phyloP scores from a whole-genome alignment of 2,113 vertebrate species.

The Heliornis fulica region DNA sequence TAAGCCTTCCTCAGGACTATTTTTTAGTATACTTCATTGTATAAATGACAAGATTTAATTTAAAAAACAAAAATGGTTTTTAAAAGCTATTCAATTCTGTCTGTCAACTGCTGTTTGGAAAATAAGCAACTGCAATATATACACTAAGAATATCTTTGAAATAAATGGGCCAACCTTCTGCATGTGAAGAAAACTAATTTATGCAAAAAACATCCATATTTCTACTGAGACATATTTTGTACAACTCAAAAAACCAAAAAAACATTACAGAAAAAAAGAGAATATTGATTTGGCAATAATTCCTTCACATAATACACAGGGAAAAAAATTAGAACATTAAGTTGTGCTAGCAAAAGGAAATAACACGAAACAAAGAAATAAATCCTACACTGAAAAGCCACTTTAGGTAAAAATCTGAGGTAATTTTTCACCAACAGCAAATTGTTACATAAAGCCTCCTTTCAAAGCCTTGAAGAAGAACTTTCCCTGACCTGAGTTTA shows the following conservation, averaged over 20 bases:
- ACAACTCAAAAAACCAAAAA: conserved; percentile 52
- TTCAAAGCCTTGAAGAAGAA: background rate
- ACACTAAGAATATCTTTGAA: background rate
- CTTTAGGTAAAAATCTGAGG: conserved; percentile 54
- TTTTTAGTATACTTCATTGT: background rate
- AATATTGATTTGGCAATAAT: conserved; percentile 68
- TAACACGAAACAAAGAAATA: conserved; percentile 61
- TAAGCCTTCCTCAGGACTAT: background rate
- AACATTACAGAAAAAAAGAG: conserved; percentile 51
- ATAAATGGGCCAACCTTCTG: conserved; percentile 6
- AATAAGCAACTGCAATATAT: background rate
- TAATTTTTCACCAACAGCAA: conserved; percentile 47
- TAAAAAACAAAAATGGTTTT: background rate
- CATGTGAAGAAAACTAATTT: conserved; percentile 64
- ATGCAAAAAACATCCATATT: conserved; percentile 60
- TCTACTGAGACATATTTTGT: conserved; percentile 64
- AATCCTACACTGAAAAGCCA: conserved; percentile 46
- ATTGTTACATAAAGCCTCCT: conserved; percentile 29
- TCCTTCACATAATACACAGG: conserved; percentile 32
- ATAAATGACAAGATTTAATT: background rate
- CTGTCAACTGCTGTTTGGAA: background rate
- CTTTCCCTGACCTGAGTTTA: conserved; percentile 18
- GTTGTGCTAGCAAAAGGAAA: conserved; percentile 57
- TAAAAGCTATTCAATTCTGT: background rate
- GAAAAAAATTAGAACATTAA: conserved; percentile 54